Base-by-base conservation (phyloP, 2,113 vertebrate species). In the Lota lota region DNA sequence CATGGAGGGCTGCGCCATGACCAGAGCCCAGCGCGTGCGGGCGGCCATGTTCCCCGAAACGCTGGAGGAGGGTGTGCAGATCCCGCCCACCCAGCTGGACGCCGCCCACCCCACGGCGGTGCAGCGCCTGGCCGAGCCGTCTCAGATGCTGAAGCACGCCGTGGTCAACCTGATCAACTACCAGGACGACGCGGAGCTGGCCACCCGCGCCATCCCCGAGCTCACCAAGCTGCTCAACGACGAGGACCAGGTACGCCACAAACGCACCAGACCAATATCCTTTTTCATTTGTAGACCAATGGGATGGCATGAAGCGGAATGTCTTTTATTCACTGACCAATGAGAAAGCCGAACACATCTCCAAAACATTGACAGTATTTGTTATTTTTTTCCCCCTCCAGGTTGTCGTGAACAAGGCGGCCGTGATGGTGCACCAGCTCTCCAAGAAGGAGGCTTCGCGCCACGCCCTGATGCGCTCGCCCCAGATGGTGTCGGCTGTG, bases 161-260 rank as follows among this genome's bases (percentile, higher is more conserved):
- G 97, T 99, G 59, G 97, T 99, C 64, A 99, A 99, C 83, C 93
- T 99, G 80, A 99, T 99, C 79, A 99, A 99, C 87, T 99, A 99
- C 77, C 97, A 99, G 79, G 97, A 99, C 76, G 97, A 99, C 76
- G 97, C 97, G 0, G 97, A 99, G 79, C 92, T 99, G 77, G 97
- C 97, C 76, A 99, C 97, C 24, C 94, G 97, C 67, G 97, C 97
- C 33, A 99, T 99, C 79, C 97, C 97, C 1, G 97, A 99, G 85
- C 92, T 99, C 77, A 99, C 97, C 72, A 99, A 99, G 84, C 89
- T 99, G 64, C 93, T 99, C 57, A 99, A 99, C 7, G 97, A 99
- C 33, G 97, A 99, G 91, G 97, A 99, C 90, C 97, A 98, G 95
- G 97, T 98, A 56, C 0, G 22, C 40, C 12, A 47, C 8, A 6